Evolutionary conservation across 2,888 invertebrate genomes (phyloP).

Genomic region (Acleris sparsana): DNA sequence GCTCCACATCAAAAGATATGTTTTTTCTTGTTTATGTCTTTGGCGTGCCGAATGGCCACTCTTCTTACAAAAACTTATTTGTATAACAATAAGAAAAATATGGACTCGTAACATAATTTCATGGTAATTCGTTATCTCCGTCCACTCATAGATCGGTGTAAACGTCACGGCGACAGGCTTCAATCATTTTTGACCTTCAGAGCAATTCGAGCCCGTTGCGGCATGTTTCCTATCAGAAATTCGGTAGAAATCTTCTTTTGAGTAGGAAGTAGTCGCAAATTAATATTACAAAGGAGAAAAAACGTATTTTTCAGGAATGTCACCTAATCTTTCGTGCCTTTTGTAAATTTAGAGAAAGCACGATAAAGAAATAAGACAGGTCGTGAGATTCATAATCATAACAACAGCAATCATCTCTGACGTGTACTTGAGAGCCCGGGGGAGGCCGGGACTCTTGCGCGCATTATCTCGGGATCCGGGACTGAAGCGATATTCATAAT

Average conservation of each 20-base stretch:
- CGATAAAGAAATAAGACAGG: constrained; percentile 40
- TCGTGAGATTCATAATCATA: constrained; percentile 50
- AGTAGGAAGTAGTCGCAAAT: too few relatives aligned
- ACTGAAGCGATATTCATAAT: constrained; percentile 28
- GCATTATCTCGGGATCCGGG: constrained; percentile 30
- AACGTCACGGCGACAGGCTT: constrained; percentile 11
- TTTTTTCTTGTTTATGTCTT: neutral
- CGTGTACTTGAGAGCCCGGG: constrained; percentile 36
- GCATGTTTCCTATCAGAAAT: neutral
- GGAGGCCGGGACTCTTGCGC: constrained; percentile 11
- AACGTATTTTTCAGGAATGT: neutral
- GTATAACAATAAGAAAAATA: constrained; percentile 31
- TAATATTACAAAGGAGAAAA: too few relatives aligned
- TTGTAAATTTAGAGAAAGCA: constrained; percentile 10
- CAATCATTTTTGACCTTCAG: constrained; percentile 37
- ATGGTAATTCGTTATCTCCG: constrained; percentile 41
- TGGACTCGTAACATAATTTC: constrained; percentile 39
- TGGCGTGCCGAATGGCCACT: constrained; percentile 15
- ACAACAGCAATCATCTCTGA: constrained; percentile 51
- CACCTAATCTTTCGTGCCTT: constrained; percentile 7
- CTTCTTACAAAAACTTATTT: constrained; percentile 29
- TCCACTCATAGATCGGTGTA: constrained; percentile 17
- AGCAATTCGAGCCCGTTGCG: constrained; percentile 14
- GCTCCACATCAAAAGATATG: too few relatives aligned
- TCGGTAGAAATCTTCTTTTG: too few relatives aligned